Evolutionary conservation across 1,140 invertebrate species (phyloP).

Genomic region (Bombus sibiricus): DNA sequence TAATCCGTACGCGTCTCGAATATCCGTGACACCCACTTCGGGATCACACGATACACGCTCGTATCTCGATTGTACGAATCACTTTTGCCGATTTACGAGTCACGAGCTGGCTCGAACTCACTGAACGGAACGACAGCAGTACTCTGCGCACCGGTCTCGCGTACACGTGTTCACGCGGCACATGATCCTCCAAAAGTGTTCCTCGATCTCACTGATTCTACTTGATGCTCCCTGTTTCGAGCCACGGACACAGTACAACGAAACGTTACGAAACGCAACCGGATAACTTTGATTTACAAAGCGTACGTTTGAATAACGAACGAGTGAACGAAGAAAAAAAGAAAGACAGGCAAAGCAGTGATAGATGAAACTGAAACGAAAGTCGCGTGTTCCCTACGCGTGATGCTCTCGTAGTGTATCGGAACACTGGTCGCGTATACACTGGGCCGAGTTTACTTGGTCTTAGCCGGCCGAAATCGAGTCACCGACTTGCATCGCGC

Average conservation of each 20-base stretch:
- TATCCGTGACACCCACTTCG: not conserved
- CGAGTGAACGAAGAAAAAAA: not conserved
- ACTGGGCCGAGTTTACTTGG: conserved; percentile 42
- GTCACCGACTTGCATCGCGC: conserved; percentile 67
- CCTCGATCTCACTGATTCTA: not conserved
- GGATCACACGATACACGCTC: not conserved
- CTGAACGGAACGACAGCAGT: not conserved
- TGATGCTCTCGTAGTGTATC: not conserved
- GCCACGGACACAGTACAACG: not conserved
- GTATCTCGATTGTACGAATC: no score
- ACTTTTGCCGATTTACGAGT: not conserved
- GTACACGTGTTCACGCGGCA: conserved; percentile 55
- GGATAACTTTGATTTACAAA: no score
- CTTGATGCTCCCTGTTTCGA: not conserved
- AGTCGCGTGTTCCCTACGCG: no score
- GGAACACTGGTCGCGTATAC: conserved; percentile 43
- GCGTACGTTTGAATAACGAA: not conserved
- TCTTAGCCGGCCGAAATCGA: conserved; percentile 58
- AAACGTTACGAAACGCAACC: no score
- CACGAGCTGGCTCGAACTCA: not conserved
- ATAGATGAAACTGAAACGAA: no score
- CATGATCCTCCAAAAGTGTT: conserved; percentile 42
- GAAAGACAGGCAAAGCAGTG: not conserved
- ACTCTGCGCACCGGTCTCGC: conserved; percentile 28
- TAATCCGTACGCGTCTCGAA: not conserved